Evolutionary conservation across 1,140 invertebrate genomes (phyloP), one percentile per base, ranked within the genome.

Genomic region (Hyphantria cunea): DNA sequence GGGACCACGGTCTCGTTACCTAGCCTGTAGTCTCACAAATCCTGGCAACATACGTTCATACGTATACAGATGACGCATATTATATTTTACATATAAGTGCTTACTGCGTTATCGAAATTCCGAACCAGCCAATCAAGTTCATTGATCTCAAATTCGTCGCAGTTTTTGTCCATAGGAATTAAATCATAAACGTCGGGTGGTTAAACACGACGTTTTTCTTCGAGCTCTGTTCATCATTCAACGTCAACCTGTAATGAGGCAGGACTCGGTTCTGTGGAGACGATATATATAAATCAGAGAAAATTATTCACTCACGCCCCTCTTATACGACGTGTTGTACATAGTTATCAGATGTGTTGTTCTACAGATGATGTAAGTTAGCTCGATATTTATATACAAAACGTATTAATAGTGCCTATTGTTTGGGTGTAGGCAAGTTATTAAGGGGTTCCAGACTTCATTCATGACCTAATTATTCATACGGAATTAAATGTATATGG

Each of bases 191-290:
- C 51, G 66, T 62, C 59, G 64, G 72, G 72, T 73, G 75, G 75
- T 83, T 80, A 80, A 78, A 72, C 74, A 72, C 68, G 59, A 72
- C 70, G 77, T 82, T 80, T 82, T 83, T 82, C 78, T 80, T 71
- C 59, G 63, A 52, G 64, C 68, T 45, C 61, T 67, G 75, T 78
- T 80, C 76, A 85, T 86, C 84, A 74, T 79, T 85, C 84, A 86
- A 85, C 72, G 82, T 85, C 82, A 84, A 74, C 52, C 61, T 70
- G 72, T 86, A 86, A 87, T 85, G 82, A 86, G 81, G 72, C 76
- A 75, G 78, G 76, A 80, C 79, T 71, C 69, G 70, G 73, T 74
- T 74, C 64, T 72, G 75, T 76, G 68, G 63, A 78, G 68, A 72
- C 73, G 72, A 75, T 72, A 78, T 69, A 80, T 77, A 85, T 84